phyloP scores from a whole-genome alignment of 92 coral and sea anemone species.

The Siderastrea siderea region DNA sequence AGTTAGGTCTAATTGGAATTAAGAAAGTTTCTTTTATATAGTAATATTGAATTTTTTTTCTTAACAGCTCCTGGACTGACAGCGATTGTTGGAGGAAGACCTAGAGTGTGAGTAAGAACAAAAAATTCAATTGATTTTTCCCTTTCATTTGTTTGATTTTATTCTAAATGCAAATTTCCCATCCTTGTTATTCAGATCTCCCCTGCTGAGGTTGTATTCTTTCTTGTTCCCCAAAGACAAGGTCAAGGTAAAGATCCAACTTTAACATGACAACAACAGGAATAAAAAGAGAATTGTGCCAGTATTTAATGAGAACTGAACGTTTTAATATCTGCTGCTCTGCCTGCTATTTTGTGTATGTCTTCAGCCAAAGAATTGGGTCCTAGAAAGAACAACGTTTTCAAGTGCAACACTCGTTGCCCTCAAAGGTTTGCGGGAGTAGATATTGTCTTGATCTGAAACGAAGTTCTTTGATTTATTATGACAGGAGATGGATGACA shows the following conservation, averaged over 20 bases:
- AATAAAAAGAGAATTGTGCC: no score
- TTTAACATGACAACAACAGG: no score
- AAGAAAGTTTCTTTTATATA: no score
- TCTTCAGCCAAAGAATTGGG: no score
- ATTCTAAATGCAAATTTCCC: neutral
- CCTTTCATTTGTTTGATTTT: neutral
- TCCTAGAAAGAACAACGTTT: no score
- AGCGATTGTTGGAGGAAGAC: slow-evolving; percentile 96
- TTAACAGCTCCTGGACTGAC: slow-evolving; percentile 97
- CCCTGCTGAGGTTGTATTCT: slow-evolving; percentile 92
- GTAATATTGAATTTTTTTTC: neutral
- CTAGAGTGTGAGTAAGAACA: slow-evolving; percentile 88
- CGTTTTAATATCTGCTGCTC: no score
- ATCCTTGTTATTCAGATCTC: slow-evolving; percentile 65
- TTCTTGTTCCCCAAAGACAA: slow-evolving; percentile 93
- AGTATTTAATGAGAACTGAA: no score
- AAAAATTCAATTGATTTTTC: neutral
- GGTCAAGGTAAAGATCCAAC: slow-evolving; percentile 68
- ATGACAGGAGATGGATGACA: neutral
- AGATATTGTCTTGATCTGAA: no score
- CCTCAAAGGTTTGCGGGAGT: no score
- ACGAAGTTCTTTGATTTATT: neutral
- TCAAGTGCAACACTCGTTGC: no score
- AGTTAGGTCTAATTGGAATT: no score
- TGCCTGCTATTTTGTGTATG: no score